Evolutionary conservation across 2,113 vertebrate genomes (phyloP), one percentile per base, ranked within the genome.

Genomic region (Phocoena sinus): DNA sequence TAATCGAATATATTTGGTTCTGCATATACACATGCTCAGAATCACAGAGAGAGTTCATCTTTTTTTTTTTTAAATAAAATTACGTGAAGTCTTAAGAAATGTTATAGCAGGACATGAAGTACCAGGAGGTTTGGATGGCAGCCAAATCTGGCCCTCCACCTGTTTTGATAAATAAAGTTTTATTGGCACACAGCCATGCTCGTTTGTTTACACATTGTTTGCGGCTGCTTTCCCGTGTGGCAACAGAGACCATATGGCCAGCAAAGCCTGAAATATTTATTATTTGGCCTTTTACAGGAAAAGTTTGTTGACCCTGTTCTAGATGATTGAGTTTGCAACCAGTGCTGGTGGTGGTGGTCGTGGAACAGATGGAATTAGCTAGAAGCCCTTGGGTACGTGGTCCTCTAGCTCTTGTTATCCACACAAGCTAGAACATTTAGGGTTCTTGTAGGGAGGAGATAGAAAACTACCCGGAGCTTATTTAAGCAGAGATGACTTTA

Each of bases 161-260:
- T 93, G 86, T 77, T 96, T 93, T 85, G 85, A 38, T 73, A 94
- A 91, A 89, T 96, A 96, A 93, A 93, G 62, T 84, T 95, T 96
- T 92, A 96, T 82, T 95, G 90, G 97, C 77, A 94, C 33, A 38
- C 56, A 89, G 63, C 79, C 86, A 44, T 8, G 18, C 3, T 73
- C 58, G 13, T 76, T 81, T 93, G 92, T 95, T 93, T 70, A 65
- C 18, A 14, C 47, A 17, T 23, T 44, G 67, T 14, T 77, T 79
- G 50, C 33, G 20, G 41, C 67, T 62, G 77, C 68, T 84, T 65
- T 71, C 36, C 9, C 3, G 17, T 65, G 2, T 8, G 47, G 53
- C 31, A 70, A 13, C 31, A 68, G 71, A 89, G 77, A 73, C 56
- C 4, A 2, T 73, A 6, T 36, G 92, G 62, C 47, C 63, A 60